phyloP scores from a whole-genome alignment of 2,797 vertebrate species.

The Alosa sapidissima region DNA sequence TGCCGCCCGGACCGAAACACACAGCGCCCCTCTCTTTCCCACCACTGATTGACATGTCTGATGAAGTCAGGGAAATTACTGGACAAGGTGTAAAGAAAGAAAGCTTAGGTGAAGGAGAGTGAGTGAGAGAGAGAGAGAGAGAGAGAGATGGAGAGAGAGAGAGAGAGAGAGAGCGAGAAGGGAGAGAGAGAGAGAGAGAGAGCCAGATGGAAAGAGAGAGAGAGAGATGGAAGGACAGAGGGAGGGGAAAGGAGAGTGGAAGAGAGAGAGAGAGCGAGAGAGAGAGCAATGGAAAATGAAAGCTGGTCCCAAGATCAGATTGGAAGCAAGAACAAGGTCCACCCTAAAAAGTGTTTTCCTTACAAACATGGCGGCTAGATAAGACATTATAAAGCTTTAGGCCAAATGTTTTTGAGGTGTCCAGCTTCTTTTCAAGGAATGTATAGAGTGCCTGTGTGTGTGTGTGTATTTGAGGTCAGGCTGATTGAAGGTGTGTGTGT shows the following conservation, averaged over 20 bases:
- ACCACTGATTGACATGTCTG: slow-evolving; percentile 70
- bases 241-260: neutral
- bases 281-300: slow-evolving; percentile 51
- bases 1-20: neutral
- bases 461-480: neutral
- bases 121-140: slow-evolving; percentile 44
- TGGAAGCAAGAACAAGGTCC: slow-evolving; percentile 21
- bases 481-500: slow-evolving; percentile 7
- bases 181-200: slow-evolving; percentile 62
- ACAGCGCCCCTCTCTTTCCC: slow-evolving; percentile 29
- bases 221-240: neutral
- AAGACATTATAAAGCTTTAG: slow-evolving; percentile 18
- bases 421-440: slow-evolving; percentile 16
- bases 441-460: slow-evolving; percentile 9
- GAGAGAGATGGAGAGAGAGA: slow-evolving; percentile 63
- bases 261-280: slow-evolving; percentile 56
- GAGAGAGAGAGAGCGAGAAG: slow-evolving; percentile 55
- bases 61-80: slow-evolving; percentile 67
- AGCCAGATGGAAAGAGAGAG: neutral
- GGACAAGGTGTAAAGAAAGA: slow-evolving; percentile 1
- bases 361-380: slow-evolving; percentile 15
- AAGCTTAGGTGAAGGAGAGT: neutral
- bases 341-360: slow-evolving; percentile 14
- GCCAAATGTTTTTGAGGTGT: slow-evolving; percentile 15
- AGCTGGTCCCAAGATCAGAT: neutral